phyloP scores from a whole-genome alignment of 2,888 invertebrate species.

The Tinea semifulvella region DNA sequence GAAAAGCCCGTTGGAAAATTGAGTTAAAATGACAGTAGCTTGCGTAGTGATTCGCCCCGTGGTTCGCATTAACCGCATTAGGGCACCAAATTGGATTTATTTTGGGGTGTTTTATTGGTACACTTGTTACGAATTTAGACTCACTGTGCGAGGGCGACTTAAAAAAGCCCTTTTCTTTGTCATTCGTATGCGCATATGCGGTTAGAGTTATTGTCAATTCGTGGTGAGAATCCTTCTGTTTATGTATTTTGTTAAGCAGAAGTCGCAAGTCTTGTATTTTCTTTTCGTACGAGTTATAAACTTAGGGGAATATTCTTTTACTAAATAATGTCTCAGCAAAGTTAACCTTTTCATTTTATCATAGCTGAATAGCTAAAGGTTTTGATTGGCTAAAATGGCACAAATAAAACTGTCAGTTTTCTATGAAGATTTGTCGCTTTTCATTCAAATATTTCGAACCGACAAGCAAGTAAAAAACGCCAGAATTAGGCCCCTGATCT shows the following conservation, averaged over 20 bases:
- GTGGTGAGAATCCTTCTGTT: constrained; percentile 10
- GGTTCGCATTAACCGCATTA: constrained; percentile 61
- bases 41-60: constrained; percentile 63
- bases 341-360: too few species aligned
- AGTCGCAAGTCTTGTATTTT: too few species aligned
- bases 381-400: too few species aligned
- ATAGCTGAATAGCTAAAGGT: too few species aligned
- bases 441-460: too few species aligned
- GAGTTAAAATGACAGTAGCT: constrained; percentile 66
- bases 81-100: constrained; percentile 63
- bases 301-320: too few species aligned
- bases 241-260: constrained; percentile 3
- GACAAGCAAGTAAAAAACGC: too few species aligned
- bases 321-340: too few species aligned
- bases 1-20: constrained; percentile 47
- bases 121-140: constrained; percentile 59
- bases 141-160: constrained; percentile 27
- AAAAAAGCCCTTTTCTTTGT: constrained; percentile 11
- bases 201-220: constrained; percentile 13
- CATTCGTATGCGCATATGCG: constrained; percentile 14
- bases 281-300: too few species aligned
- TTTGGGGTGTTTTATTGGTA: constrained; percentile 59
- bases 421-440: too few species aligned
- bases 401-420: too few species aligned
- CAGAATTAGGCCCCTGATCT: too few species aligned